Evolutionary conservation across 2,113 vertebrate genomes (phyloP).

Genomic region (Pseudopipra pipra): DNA sequence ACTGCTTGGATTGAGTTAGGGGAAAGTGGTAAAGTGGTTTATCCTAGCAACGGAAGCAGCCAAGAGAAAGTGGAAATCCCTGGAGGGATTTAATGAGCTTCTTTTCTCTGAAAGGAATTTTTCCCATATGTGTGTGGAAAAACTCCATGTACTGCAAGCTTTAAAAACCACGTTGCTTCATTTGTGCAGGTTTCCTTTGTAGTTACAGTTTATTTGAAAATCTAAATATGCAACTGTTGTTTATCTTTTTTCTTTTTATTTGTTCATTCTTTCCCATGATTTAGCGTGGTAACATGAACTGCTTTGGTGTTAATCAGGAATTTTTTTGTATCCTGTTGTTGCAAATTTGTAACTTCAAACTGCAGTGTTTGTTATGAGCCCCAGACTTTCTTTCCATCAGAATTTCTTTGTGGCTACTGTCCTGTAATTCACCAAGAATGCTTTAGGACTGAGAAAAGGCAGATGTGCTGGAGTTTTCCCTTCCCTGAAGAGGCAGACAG

Average conservation of each 20-base stretch:
- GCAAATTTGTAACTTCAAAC: constrained; percentile 16
- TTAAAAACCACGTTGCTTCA: not conserved
- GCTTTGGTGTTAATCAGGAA: not conserved
- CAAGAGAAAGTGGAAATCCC: constrained; percentile 7
- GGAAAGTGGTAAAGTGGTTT: not conserved
- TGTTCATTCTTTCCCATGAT: constrained; percentile 12
- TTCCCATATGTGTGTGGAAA: constrained; percentile 1
- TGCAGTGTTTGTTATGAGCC: not conserved
- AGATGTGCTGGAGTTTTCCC: not conserved
- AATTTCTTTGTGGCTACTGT: not conserved
- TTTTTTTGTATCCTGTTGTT: not conserved
- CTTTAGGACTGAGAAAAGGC: not conserved
- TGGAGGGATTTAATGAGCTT: not conserved
- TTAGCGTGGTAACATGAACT: not conserved
- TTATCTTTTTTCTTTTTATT: not conserved
- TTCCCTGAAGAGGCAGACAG: not conserved
- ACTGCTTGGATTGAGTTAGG: not conserved
- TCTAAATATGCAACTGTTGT: not conserved
- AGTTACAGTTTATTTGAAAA: not conserved
- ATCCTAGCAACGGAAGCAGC: not conserved
- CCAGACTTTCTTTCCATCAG: not conserved
- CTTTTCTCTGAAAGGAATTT: constrained; percentile 12
- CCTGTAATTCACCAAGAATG: not conserved
- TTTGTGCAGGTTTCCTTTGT: constrained; percentile 3
- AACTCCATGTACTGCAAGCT: not conserved